Percentiles rank a stretch among this genome's conserved stretches.
Conservation (phyloP, 2,888 invertebrate species). For the Lacanobia wlatinum region DNA sequence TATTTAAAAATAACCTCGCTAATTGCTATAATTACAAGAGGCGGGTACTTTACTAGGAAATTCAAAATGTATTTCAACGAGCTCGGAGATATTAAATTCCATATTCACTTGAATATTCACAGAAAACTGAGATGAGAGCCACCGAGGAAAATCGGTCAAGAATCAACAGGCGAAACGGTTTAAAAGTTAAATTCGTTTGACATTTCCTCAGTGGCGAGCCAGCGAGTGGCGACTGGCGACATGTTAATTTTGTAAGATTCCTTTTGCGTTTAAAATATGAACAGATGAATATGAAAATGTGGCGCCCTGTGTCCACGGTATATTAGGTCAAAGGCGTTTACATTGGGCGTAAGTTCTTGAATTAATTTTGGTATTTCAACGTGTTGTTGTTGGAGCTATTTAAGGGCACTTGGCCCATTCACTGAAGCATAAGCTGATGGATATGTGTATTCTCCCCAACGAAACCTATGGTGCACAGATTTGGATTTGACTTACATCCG, state of each 20-base stretch:
- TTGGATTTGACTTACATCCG: too few species aligned
- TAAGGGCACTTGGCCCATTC: too few species aligned
- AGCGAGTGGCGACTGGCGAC: conserved; percentile 27
- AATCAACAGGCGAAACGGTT: conserved; percentile 60
- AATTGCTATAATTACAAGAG: conserved; percentile 44
- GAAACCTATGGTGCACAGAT: too few species aligned
- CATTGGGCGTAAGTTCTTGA: conserved; percentile 22
- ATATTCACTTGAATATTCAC: conserved; percentile 56
- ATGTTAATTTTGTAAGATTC: conserved; percentile 40
- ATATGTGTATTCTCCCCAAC: too few species aligned
- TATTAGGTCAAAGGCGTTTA: conserved; percentile 37
- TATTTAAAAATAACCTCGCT: conserved; percentile 38
- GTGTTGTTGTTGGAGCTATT: neutral
- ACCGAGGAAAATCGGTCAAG: conserved; percentile 59
- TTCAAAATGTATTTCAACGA: conserved; percentile 22
- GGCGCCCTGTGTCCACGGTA: neutral
- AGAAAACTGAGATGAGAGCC: conserved; percentile 43
- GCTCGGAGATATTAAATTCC: conserved; percentile 43
- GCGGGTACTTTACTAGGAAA: conserved; percentile 25
- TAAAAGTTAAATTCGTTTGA: conserved; percentile 62
- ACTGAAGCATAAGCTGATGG: too few species aligned
- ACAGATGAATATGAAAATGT: conserved; percentile 47
- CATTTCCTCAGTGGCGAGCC: conserved; percentile 48
- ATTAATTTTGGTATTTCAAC: conserved; percentile 12
- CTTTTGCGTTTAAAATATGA: conserved; percentile 43